Base-by-base conservation (phyloP, 2,797 vertebrate species). In the Protonibea diacanthus region DNA sequence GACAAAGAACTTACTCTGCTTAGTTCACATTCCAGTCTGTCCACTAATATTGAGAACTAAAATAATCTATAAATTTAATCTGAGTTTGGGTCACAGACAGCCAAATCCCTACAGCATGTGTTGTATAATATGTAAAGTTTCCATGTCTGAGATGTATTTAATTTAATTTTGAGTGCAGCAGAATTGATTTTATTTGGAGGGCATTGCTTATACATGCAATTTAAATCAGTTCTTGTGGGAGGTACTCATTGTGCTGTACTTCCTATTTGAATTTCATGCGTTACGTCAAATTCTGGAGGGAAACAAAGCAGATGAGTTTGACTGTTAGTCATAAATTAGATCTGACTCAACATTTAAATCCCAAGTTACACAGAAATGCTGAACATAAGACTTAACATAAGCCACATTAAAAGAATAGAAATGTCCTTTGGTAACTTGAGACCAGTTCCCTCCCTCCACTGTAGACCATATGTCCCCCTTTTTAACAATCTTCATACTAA, bases 121-220 rank as follows among this genome's bases (percentile, higher is more conserved):
- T 33, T 59, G 18, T 48, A 77, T 53, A 3, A 69, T 62, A 49
- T 56, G 7, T 67, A 47, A 59, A 57, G 21, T 53, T 57, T n/a
- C 29, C 40, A 55, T 60, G 5, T 69, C 58, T 69, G 10, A 70
- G 74, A 80, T 74, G 3, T 71, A 60, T 68, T 70, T 69, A 69
- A 76, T 73, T 78, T 40, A 79, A 74, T 38, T 38, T 38, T 63
- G 66, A 77, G 49, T 64, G 47, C 64, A 77, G 29, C 53, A 52
- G 48, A 69, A 67, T 45, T 61, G 55, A 80, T 78, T 80, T 29
- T 53, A 57, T 80, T 61, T 0, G 0, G 61, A 70, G 77, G 67
- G 38, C 62, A 72, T 52, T 70, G 66, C 74, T 80, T 69, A 78
- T 73, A 74, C 45, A 61, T 69, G 62, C 71, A 80, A 78, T 82